Evolutionary conservation across 1,140 invertebrate species (phyloP).

Genomic region (Caenorhabditis inopinata): DNA sequence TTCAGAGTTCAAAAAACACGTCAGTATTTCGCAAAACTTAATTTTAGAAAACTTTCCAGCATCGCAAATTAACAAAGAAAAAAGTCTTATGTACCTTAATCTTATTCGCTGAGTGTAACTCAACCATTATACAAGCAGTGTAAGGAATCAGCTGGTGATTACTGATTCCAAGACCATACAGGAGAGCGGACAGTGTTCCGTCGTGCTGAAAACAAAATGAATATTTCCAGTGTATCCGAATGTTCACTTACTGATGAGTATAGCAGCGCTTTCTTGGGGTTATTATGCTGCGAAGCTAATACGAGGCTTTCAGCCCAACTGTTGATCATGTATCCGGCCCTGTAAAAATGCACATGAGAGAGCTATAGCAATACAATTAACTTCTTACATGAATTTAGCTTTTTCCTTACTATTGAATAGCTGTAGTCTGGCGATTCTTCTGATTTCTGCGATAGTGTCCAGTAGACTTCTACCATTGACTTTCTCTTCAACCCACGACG

Average conservation of each 20-base stretch:
- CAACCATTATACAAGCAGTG: conserved; percentile 43
- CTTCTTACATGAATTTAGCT: conserved; percentile 7
- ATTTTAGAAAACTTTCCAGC: too few relatives aligned
- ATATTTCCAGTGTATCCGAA: not conserved
- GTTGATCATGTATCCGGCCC: conserved; percentile 37
- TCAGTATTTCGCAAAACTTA: too few relatives aligned
- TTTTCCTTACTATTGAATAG: conserved; percentile 21
- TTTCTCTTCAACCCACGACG: not conserved
- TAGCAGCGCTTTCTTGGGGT: conserved; percentile 42
- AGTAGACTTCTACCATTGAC: not conserved
- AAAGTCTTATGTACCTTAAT: not conserved
- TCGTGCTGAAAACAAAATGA: conserved; percentile 41
- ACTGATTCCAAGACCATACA: conserved; percentile 37
- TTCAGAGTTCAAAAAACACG: too few relatives aligned
- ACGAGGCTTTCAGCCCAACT: conserved; percentile 33
- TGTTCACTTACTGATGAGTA: conserved; percentile 35
- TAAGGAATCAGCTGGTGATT: conserved; percentile 44
- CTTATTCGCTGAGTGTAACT: conserved; percentile 6
- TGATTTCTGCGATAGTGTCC: conserved; percentile 27
- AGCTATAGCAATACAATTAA: not conserved
- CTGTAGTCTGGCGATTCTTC: not conserved
- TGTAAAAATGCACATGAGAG: not conserved
- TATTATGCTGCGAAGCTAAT: conserved; percentile 22
- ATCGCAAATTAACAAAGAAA: too few relatives aligned
- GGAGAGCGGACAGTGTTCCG: conserved; percentile 35